These are phyloP conservation scores for Eilema griseolum DNA, from an alignment of 2,888 invertebrate genomes.

Conservation along the genomic window DNA sequence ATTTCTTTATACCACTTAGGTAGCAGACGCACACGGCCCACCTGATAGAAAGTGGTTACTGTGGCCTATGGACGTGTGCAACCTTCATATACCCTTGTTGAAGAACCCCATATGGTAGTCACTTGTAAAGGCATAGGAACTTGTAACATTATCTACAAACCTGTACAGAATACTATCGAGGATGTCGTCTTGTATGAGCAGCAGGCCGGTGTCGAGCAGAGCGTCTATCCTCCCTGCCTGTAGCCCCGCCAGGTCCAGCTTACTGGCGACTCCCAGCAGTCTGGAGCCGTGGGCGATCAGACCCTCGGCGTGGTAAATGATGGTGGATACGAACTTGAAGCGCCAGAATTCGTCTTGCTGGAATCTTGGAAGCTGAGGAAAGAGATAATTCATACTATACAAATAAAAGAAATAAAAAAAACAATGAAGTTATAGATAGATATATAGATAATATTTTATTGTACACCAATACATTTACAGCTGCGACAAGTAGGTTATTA, in stretches of 20 bases:
- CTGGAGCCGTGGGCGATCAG: constrained; percentile 74
- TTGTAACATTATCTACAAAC: constrained; percentile 53
- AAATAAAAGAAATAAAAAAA: too few relatives aligned
- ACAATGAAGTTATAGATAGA: too few relatives aligned
- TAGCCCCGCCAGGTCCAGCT: constrained; percentile 70
- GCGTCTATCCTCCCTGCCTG: constrained; percentile 69
- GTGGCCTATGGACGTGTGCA: too few relatives aligned
- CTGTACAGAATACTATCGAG: constrained; percentile 78
- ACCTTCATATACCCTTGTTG: too few relatives aligned
- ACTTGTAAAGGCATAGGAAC: neutral
- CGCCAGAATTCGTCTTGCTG: constrained; percentile 81
- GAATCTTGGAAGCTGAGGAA: constrained; percentile 67
- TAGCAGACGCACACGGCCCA: too few relatives aligned
- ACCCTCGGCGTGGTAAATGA: constrained; percentile 71
- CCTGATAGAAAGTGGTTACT: too few relatives aligned
- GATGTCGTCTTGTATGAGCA: constrained; percentile 79
- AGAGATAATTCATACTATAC: neutral
- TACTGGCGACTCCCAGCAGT: constrained; percentile 78
- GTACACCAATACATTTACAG: too few relatives aligned
- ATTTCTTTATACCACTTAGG: too few relatives aligned
- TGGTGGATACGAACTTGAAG: constrained; percentile 79
- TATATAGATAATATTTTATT: too few relatives aligned
- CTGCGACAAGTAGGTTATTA: too few relatives aligned
- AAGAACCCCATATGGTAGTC: too few relatives aligned
- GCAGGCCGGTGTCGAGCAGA: constrained; percentile 75